Conservation (phyloP, 2,888 invertebrate genomes). For the Lissocephala sabroskyi region DNA sequence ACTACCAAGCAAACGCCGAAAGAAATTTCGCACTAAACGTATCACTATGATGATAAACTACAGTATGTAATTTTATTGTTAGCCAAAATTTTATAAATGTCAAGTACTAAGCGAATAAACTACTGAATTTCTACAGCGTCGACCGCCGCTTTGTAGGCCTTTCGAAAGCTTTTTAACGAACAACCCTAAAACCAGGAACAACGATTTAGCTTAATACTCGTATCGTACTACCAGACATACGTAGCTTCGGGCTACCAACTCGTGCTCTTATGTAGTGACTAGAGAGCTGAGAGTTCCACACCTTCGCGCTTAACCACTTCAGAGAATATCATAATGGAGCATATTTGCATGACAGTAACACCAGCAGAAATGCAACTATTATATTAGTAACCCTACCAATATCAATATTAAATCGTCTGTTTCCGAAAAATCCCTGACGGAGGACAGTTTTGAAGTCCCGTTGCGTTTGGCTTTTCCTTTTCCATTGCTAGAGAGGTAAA, state of each 20-base stretch:
- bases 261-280: too few relatives aligned
- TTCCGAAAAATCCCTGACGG: too few relatives aligned
- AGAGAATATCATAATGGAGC: too few relatives aligned
- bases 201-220: constrained; percentile 18
- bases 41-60: constrained; percentile 47
- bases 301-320: too few relatives aligned
- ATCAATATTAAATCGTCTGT: too few relatives aligned
- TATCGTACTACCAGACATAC: too few relatives aligned
- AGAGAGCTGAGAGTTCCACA: too few relatives aligned
- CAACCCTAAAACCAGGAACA: constrained; percentile 9
- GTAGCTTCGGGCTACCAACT: constrained; percentile 14
- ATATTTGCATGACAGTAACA: constrained; percentile 1
- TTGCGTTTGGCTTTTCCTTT: too few relatives aligned
- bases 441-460: too few relatives aligned
- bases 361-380: background rate
- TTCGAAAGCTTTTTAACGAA: constrained; percentile 27
- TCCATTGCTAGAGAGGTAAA: too few relatives aligned
- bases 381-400: constrained; percentile 4
- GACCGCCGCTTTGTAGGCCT: constrained; percentile 35
- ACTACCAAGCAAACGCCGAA: constrained; percentile 10
- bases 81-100: constrained; percentile 65
- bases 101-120: constrained; percentile 42
- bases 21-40: constrained; percentile 52
- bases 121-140: constrained; percentile 44
- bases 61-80: constrained; percentile 65